Conservation (phyloP, 2,888 invertebrate genomes). For the Aspidiotus rigidus region DNA sequence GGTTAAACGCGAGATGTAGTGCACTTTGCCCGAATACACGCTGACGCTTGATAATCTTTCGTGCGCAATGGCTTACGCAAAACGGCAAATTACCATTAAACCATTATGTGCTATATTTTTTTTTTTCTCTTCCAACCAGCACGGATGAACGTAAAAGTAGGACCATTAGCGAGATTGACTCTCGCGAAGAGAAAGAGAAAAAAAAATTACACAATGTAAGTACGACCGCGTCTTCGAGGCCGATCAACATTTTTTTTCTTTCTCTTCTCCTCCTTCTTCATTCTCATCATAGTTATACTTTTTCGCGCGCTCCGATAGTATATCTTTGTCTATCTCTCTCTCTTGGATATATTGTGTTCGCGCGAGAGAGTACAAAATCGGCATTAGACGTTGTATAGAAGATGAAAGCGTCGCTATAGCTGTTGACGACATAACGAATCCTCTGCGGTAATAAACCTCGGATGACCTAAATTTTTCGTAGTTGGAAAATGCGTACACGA, state of each 20-base stretch:
- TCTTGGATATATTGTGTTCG: too few species aligned
- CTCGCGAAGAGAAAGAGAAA: neutral
- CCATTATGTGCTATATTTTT: neutral
- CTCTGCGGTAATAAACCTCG: neutral
- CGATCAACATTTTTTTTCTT: slow-evolving; percentile 4
- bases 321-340: too few species aligned
- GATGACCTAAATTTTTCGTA: neutral
- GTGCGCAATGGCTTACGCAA: neutral
- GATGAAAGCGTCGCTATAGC: slow-evolving; percentile 1
- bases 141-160: slow-evolving; percentile 13
- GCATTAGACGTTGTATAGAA: neutral
- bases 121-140: neutral
- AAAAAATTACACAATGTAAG: slow-evolving; percentile 1
- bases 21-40: too few species aligned
- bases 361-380: too few species aligned
- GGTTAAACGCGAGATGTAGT: too few species aligned
- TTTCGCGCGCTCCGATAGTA: neutral
- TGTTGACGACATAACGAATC: neutral
- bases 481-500: neutral
- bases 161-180: slow-evolving; percentile 8
- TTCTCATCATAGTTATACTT: neutral
- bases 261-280: neutral
- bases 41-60: too few species aligned
- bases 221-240: neutral
- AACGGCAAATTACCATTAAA: slow-evolving; percentile 1